A percentile compares a stretch with the other conserved stretches of the same genome.
phyloP scores from a whole-genome alignment of 2,888 invertebrate species.

The Sphinx pinastri region DNA sequence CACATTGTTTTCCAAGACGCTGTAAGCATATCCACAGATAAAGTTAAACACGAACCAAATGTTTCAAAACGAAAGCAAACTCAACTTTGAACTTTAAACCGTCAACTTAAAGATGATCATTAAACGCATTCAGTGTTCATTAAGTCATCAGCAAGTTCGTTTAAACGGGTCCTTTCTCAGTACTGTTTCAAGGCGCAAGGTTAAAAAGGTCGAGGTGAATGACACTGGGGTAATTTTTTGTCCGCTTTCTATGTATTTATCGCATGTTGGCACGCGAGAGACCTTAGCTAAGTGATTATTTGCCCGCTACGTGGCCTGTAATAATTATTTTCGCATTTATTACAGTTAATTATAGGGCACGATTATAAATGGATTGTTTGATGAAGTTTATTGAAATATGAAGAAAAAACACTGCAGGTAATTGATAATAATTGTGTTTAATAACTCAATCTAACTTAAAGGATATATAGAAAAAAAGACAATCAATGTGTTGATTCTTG shows the following conservation, averaged over 20 bases:
- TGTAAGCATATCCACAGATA: background rate
- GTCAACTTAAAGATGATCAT: slow-evolving; percentile 34
- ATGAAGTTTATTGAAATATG: background rate
- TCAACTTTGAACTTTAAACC: slow-evolving; percentile 19
- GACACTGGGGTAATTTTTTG: slow-evolving; percentile 56
- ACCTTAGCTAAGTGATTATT: slow-evolving; percentile 39
- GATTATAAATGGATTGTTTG: slow-evolving; percentile 12
- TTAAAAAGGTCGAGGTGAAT: slow-evolving; percentile 73
- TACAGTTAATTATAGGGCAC: slow-evolving; percentile 12
- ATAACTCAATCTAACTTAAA: background rate
- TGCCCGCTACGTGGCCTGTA: background rate
- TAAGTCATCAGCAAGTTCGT: slow-evolving; percentile 65
- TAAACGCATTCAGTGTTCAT: slow-evolving; percentile 38
- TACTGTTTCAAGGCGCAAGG: slow-evolving; percentile 61
- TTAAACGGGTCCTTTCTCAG: slow-evolving; percentile 61
- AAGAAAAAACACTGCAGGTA: background rate
- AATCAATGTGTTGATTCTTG: background rate
- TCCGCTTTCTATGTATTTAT: slow-evolving; percentile 56
- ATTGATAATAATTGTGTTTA: background rate
- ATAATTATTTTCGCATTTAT: slow-evolving; percentile 6
- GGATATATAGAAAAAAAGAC: background rate
- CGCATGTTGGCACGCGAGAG: slow-evolving; percentile 57
- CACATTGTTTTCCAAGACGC: slow-evolving; percentile 24
- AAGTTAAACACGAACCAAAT: background rate
- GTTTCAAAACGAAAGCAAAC: background rate